These are phyloP conservation scores for Limosa lapponica DNA, from an alignment of 2,797 vertebrate species.

Conservation along the genomic window DNA sequence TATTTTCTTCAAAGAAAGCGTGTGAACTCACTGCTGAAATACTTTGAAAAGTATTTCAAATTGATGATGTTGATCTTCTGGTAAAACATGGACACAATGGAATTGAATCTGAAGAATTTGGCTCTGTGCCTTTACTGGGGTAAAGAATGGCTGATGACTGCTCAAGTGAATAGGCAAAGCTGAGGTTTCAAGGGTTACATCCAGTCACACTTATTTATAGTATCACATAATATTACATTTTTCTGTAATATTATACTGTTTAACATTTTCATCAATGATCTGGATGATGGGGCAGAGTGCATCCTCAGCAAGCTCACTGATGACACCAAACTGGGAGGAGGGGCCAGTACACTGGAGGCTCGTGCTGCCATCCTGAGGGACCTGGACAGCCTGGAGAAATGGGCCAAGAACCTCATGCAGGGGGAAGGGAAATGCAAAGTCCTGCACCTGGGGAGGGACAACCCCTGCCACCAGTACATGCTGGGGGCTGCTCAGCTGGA, in stretches of 20 bases:
- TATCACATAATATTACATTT: background rate
- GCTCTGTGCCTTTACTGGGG: background rate
- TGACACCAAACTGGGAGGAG: background rate
- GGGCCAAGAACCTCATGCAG: background rate
- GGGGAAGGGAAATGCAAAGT: background rate
- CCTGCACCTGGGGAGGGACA: background rate
- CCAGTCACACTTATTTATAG: background rate
- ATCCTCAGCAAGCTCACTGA: background rate
- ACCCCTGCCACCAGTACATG: background rate
- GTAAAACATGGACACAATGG: background rate
- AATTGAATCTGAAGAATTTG: background rate
- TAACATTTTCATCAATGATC: background rate
- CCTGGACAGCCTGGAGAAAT: background rate
- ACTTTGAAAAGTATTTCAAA: background rate
- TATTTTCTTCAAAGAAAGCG: background rate
- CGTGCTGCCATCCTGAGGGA: background rate
- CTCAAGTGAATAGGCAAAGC: background rate
- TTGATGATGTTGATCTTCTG: background rate
- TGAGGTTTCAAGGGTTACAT: background rate
- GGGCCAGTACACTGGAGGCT: rapidly evolving
- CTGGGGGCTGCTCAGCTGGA: background rate
- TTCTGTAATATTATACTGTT: background rate
- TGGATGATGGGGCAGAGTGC: background rate
- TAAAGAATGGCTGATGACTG: background rate
- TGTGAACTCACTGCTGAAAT: background rate